phyloP scores from a whole-genome alignment of 2,888 invertebrate genomes.

The Ryuthela nishihirai region DNA sequence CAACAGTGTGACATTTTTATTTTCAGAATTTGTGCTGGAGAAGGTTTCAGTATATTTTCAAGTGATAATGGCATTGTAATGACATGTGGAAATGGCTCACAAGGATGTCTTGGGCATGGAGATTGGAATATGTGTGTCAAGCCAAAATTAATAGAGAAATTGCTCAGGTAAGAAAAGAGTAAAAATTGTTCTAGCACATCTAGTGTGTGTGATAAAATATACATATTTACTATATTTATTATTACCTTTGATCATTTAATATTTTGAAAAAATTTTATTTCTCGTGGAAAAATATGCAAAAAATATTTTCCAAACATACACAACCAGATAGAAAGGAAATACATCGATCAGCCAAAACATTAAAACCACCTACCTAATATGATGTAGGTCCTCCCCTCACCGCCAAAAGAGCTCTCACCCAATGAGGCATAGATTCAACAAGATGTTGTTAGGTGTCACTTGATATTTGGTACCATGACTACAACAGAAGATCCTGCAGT shows the following conservation, averaged over 20 bases:
- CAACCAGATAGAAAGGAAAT: no score
- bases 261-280: background rate
- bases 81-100: slow-evolving; percentile 63
- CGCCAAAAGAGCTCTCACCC: no score
- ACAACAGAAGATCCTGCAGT: no score
- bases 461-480: no score
- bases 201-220: background rate
- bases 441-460: no score
- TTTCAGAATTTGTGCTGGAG: slow-evolving; percentile 60
- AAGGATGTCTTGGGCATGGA: slow-evolving; percentile 63
- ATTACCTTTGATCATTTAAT: background rate
- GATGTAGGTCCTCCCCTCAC: no score
- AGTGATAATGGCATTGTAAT: slow-evolving; percentile 65
- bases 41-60: slow-evolving; percentile 64
- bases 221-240: background rate
- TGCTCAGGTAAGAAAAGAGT: slow-evolving; percentile 49
- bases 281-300: background rate
- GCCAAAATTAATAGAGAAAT: slow-evolving; percentile 59
- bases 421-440: no score
- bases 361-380: no score
- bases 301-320: no score
- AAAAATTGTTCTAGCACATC: background rate
- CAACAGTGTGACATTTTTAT: no score
- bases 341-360: no score
- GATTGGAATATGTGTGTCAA: slow-evolving; percentile 57